phyloP scores from a whole-genome alignment of 2,888 invertebrate species.

The Mythimna impura region DNA sequence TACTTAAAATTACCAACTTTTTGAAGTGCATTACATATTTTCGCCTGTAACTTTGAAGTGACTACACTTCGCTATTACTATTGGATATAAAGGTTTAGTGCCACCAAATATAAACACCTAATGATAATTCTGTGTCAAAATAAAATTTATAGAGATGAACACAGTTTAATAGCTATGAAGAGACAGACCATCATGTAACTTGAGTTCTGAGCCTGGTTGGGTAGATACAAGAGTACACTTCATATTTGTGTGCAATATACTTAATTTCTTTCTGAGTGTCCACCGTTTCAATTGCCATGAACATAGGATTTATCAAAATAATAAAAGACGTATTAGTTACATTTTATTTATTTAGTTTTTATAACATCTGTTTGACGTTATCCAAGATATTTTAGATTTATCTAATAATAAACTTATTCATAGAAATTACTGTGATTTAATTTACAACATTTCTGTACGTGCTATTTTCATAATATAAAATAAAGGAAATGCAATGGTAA shows the following conservation, averaged over 20 bases:
- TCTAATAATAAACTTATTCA: slow-evolving; percentile 38
- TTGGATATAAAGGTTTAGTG: not conserved
- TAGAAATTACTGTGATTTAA: slow-evolving; percentile 26
- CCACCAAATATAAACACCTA: not conserved
- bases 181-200: too few species aligned
- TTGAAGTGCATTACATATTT: not conserved
- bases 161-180: too few species aligned
- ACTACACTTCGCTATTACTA: not conserved
- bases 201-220: not conserved
- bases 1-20: not conserved
- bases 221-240: not conserved
- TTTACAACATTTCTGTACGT: slow-evolving; percentile 18
- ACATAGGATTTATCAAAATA: slow-evolving; percentile 13
- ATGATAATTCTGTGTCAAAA: too few species aligned
- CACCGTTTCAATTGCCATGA: not conserved
- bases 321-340: slow-evolving; percentile 38
- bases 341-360: slow-evolving; percentile 50
- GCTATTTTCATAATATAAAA: not conserved
- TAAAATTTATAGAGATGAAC: too few species aligned
- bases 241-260: not conserved
- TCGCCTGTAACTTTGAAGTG: not conserved
- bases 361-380: slow-evolving; percentile 34
- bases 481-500: not conserved
- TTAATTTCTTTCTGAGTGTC: not conserved
- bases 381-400: slow-evolving; percentile 10